A percentile compares a stretch with the other conserved stretches of the same genome.
These are phyloP conservation scores for Notospermus geniculatus DNA, from an alignment of 1,140 invertebrate genomes.

Conservation along the genomic window DNA sequence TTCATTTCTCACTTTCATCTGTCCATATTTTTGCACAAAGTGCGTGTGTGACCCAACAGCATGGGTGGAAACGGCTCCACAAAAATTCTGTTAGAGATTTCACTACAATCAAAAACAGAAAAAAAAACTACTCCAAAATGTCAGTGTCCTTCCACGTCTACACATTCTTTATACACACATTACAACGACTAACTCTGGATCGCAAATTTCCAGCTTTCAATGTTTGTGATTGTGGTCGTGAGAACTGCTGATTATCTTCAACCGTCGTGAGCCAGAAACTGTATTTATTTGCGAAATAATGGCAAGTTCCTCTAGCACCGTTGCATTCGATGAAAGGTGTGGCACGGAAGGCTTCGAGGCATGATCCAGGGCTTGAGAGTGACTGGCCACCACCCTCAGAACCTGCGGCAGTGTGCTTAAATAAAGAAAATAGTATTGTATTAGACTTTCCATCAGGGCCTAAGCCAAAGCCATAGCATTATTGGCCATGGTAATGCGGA, in stretches of 20 bases:
- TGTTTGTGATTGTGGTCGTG: conserved; percentile 81
- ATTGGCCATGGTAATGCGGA: no score
- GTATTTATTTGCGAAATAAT: conserved; percentile 66
- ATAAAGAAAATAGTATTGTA: conserved; percentile 16
- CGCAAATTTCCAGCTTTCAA: conserved; percentile 85
- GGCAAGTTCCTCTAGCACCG: conserved; percentile 62
- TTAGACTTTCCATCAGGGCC: no score
- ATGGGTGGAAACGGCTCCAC: no score
- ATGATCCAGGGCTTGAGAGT: conserved; percentile 89
- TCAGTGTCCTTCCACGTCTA: no score
- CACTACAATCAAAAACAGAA: no score
- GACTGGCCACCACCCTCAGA: conserved; percentile 93
- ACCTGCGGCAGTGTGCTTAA: conserved; percentile 75
- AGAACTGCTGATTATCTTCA: conserved; percentile 75
- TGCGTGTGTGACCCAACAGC: no score
- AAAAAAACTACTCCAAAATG: no score
- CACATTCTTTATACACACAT: conserved; percentile 78
- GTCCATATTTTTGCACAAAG: no score
- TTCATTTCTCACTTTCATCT: no score
- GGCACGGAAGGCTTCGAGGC: conserved; percentile 91
- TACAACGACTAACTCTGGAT: conserved; percentile 84
- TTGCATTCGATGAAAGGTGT: conserved; percentile 91
- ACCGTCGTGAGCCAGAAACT: conserved; percentile 98
- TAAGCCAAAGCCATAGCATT: no score
- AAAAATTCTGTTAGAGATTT: no score